Evolutionary conservation across 1,140 invertebrate species (phyloP).

Genomic region (Diploscapter pachys): DNA sequence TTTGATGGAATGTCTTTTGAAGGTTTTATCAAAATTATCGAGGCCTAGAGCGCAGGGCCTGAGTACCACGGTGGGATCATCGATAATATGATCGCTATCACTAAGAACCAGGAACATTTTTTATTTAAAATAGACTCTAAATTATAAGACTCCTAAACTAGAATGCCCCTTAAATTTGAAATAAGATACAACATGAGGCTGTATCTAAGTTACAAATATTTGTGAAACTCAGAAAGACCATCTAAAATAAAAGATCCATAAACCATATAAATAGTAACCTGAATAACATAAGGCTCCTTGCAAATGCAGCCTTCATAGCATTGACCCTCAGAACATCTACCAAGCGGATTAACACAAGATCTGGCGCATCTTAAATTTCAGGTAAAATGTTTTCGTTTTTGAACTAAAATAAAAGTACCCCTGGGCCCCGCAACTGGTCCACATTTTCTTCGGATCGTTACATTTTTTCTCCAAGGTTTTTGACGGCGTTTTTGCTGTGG

Average conservation of each 20-base stretch:
- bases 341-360: slow-evolving; percentile 24
- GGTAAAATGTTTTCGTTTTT: background rate
- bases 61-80: too few species aligned
- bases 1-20: too few species aligned
- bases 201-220: too few species aligned
- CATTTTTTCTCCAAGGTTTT: slow-evolving; percentile 1
- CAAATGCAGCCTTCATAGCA: slow-evolving; percentile 30
- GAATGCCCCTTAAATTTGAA: too few species aligned
- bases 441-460: slow-evolving; percentile 29
- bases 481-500: slow-evolving; percentile 6
- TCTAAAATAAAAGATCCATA: background rate
- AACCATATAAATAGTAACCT: background rate
- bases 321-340: slow-evolving; percentile 17
- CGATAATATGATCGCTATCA: too few species aligned
- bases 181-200: too few species aligned
- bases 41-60: too few species aligned
- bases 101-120: too few species aligned
- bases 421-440: slow-evolving; percentile 31
- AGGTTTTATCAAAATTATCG: too few species aligned
- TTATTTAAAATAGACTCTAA: too few species aligned
- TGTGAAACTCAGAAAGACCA: background rate
- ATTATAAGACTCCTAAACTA: too few species aligned
- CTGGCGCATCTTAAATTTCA: slow-evolving; percentile 19
- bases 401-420: slow-evolving; percentile 1
- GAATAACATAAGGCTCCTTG: slow-evolving; percentile 23